Evolutionary conservation across 2,888 invertebrate genomes (phyloP).

Genomic region (Cotesia congregata): DNA sequence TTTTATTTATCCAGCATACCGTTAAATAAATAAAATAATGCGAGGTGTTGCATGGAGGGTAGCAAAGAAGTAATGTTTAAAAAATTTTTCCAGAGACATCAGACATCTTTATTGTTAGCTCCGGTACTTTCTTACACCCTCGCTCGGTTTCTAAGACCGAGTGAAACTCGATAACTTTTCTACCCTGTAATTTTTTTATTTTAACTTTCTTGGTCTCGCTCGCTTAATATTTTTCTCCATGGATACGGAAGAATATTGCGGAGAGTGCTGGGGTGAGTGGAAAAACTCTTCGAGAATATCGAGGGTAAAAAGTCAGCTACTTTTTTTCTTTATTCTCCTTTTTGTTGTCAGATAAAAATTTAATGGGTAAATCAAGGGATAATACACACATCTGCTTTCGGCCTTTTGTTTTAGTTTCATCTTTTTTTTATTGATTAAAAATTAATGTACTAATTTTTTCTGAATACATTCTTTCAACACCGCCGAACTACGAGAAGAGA

Average conservation of each 20-base stretch:
- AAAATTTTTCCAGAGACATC: slow-evolving; percentile 29
- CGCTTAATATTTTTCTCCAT: not conserved
- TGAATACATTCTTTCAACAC: too few relatives aligned
- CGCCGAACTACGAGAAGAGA: too few relatives aligned
- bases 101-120: slow-evolving; percentile 37
- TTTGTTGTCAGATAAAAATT: not conserved
- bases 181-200: slow-evolving; percentile 7
- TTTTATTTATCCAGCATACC: not conserved
- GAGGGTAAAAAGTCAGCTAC: slow-evolving; percentile 20
- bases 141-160: not conserved
- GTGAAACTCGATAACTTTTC: slow-evolving; percentile 44
- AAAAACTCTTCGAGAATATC: slow-evolving; percentile 14
- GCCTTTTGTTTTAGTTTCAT: not conserved
- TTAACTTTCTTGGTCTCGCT: slow-evolving; percentile 12
- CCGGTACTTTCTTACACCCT: slow-evolving; percentile 29
- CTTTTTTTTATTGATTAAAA: not conserved
- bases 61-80: slow-evolving; percentile 3
- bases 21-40: not conserved
- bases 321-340: not conserved
- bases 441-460: not conserved
- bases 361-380: not conserved
- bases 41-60: not conserved
- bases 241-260: too few relatives aligned
- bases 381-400: not conserved
- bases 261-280: too few relatives aligned